Conservation (phyloP, 2,113 vertebrate species). For the Poecilia latipinna region DNA sequence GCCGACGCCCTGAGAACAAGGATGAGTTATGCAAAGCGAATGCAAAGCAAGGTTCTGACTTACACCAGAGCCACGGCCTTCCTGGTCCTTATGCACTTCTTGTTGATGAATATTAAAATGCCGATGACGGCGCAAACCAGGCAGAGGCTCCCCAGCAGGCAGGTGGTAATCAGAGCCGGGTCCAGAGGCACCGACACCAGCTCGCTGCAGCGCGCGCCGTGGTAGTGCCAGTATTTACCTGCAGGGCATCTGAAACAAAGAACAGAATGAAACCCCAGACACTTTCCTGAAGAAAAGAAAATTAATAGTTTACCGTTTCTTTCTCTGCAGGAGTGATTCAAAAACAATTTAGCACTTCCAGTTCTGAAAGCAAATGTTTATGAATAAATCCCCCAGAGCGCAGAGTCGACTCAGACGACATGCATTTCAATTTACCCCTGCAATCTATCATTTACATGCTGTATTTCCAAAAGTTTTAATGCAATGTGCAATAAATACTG, state of each 20-base stretch:
- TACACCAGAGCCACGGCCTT: constrained; percentile 83
- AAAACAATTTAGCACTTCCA: no score
- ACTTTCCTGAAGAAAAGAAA: no score
- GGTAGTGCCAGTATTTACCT: constrained; percentile 82
- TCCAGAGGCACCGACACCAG: constrained; percentile 79
- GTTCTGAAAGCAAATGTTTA: no score
- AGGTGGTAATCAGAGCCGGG: constrained; percentile 74
- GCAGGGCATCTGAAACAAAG: constrained; percentile 79
- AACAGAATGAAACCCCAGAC: no score
- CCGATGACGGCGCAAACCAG: constrained; percentile 79
- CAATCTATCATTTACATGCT: no score
- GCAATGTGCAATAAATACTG: no score
- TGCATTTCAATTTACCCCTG: no score
- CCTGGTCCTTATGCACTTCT: constrained; percentile 80
- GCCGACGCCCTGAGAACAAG: neutral
- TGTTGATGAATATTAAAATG: constrained; percentile 83
- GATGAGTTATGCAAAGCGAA: accelerated
- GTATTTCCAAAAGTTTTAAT: no score
- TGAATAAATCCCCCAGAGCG: no score
- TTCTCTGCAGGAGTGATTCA: neutral
- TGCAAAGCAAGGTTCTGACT: constrained; percentile 53
- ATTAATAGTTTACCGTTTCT: neutral
- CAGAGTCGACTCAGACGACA: no score
- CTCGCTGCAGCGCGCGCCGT: constrained; percentile 83
- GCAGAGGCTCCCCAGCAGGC: constrained; percentile 80